Evolutionary conservation across 2,113 vertebrate genomes (phyloP).

Genomic region (Pyxicephalus adspersus): DNA sequence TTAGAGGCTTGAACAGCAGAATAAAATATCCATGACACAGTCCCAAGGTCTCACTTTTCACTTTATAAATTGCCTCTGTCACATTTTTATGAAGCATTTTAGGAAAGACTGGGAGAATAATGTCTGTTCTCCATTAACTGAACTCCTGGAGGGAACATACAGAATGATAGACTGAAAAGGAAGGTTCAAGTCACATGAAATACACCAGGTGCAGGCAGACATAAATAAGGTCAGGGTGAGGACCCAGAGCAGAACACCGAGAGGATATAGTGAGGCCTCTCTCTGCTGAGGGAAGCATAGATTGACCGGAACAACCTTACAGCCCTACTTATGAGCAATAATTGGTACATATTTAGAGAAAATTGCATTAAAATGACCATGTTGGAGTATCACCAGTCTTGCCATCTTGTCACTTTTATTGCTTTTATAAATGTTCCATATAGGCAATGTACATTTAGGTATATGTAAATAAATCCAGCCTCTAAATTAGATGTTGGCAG

Average conservation of each 20-base stretch:
- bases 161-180: slow-evolving; percentile 35
- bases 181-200: slow-evolving; percentile 37
- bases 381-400: neutral
- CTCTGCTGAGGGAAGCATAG: neutral
- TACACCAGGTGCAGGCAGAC: neutral
- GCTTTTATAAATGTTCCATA: neutral
- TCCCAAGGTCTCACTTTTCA: slow-evolving; percentile 50
- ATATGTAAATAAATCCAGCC: too few relatives aligned
- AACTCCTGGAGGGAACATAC: slow-evolving; percentile 45
- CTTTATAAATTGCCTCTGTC: slow-evolving; percentile 53
- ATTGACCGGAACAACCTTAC: neutral
- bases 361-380: neutral
- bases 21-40: slow-evolving; percentile 42
- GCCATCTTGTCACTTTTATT: slow-evolving; percentile 7
- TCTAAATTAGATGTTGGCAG: too few relatives aligned
- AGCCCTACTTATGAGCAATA: slow-evolving; percentile 5
- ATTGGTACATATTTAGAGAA: neutral
- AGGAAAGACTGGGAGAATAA: slow-evolving; percentile 44
- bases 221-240: slow-evolving; percentile 20
- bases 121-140: slow-evolving; percentile 51
- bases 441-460: too few relatives aligned
- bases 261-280: neutral
- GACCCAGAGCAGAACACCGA: neutral
- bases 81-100: slow-evolving; percentile 57
- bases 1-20: slow-evolving; percentile 14